Evolutionary conservation across 1,140 invertebrate genomes (phyloP).

Genomic region (Leptonema lineaticorne): DNA sequence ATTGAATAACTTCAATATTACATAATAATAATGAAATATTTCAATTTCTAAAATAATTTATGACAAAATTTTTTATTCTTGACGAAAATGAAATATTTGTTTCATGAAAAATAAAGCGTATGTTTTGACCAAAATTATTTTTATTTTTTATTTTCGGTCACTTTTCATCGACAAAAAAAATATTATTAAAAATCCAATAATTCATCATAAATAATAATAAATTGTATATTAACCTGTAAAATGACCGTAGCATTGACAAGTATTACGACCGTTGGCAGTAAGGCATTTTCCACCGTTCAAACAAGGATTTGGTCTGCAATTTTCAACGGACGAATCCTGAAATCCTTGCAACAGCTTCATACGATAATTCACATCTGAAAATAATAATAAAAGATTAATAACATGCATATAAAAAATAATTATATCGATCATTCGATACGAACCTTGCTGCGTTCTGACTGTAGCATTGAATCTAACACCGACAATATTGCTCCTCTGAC

Average conservation of each 20-base stretch:
- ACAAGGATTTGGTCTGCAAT: conserved; percentile 70
- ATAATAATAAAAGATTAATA: background rate
- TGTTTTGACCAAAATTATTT: too few relatives aligned
- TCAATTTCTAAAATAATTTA: too few relatives aligned
- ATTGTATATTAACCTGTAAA: conserved; percentile 55
- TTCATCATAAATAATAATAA: background rate
- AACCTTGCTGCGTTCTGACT: conserved; percentile 39
- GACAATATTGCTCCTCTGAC: conserved; percentile 51
- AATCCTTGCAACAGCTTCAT: conserved; percentile 59
- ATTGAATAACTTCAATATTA: too few relatives aligned
- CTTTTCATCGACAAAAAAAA: too few relatives aligned
- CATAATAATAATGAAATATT: too few relatives aligned
- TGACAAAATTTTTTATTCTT: too few relatives aligned
- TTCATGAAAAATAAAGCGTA: too few relatives aligned
- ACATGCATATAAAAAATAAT: background rate
- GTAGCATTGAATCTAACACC: conserved; percentile 59
- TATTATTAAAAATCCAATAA: too few relatives aligned
- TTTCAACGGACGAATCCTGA: conserved; percentile 59
- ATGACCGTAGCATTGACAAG: conserved; percentile 66
- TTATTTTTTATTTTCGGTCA: too few relatives aligned
- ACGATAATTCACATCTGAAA: conserved; percentile 61
- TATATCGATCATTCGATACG: conserved; percentile 8
- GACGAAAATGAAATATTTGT: too few relatives aligned
- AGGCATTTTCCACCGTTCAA: conserved; percentile 65
- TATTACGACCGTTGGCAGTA: conserved; percentile 51